These are phyloP conservation scores for Neolamprologus multifasciatus DNA, from an alignment of 2,797 vertebrate genomes.

Conservation along the genomic window DNA sequence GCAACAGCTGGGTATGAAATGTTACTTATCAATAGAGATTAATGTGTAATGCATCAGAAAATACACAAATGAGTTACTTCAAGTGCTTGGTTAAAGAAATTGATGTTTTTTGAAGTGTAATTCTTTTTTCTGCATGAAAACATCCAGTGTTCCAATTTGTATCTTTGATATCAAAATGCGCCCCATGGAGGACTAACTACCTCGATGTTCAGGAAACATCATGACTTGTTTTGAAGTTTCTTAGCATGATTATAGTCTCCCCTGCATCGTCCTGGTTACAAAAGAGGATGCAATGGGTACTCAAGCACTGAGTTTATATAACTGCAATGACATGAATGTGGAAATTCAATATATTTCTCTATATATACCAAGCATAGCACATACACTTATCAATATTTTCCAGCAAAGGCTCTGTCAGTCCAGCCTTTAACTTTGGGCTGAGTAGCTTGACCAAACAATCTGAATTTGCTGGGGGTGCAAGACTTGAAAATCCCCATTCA, in stretches of 20 bases:
- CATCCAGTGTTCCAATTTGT: neutral
- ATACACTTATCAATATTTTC: neutral
- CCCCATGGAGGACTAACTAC: neutral
- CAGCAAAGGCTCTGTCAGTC: neutral
- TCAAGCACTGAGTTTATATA: neutral
- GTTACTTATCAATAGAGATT: neutral
- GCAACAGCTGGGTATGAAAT: neutral
- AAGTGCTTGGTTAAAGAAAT: neutral
- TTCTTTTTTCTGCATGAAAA: neutral
- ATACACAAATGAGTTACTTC: neutral
- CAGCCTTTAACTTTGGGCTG: neutral
- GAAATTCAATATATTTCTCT: neutral
- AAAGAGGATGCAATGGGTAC: neutral
- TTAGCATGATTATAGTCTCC: neutral
- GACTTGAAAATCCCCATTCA: neutral
- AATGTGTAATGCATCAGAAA: neutral
- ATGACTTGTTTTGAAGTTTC: neutral
- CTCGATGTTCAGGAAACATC: neutral
- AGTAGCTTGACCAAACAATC: neutral
- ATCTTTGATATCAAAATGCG: neutral
- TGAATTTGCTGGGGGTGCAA: neutral
- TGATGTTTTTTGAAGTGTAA: neutral
- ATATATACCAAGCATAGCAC: neutral
- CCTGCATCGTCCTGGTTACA: neutral
- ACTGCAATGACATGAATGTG: neutral